Percentiles rank a stretch among this genome's conserved stretches.
phyloP scores from a whole-genome alignment of 2,797 vertebrate genomes.

The Chrysocyon brachyurus region DNA sequence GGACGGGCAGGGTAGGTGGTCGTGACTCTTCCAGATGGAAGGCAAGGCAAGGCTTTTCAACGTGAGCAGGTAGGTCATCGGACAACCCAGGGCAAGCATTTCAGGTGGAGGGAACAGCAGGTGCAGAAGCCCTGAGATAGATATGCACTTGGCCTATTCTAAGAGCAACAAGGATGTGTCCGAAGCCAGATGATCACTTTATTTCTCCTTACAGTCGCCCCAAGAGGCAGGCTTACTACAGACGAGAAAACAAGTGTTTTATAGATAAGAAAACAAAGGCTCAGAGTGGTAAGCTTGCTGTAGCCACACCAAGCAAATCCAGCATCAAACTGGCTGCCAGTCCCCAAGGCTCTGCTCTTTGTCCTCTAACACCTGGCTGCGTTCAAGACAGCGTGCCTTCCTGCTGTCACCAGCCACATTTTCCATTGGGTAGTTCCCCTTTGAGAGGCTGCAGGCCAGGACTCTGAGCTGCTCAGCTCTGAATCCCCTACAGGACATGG shows the following conservation, averaged over 20 bases:
- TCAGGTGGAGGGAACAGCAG: too few species aligned
- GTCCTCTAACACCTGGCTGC: neutral
- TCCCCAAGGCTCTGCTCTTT: neutral
- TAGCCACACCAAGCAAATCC: neutral
- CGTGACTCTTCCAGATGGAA: neutral
- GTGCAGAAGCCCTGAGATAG: neutral
- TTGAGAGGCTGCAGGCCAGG: neutral
- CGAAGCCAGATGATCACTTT: neutral
- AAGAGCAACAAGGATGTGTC: neutral
- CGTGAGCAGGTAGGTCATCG: neutral
- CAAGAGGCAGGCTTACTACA: neutral
- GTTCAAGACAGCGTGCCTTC: neutral
- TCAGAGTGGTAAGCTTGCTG: neutral
- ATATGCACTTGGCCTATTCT: neutral
- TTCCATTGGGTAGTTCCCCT: neutral
- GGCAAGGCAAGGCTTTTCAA: neutral
- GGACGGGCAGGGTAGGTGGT: fast-evolving
- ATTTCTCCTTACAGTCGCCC: neutral
- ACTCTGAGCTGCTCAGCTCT: neutral
- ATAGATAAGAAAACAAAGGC: neutral
- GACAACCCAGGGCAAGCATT: neutral
- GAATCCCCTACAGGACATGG: neutral
- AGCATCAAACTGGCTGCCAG: neutral
- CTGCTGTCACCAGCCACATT: neutral
- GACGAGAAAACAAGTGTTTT: neutral